These are phyloP conservation scores for Enteromius viviparus DNA, from an alignment of 2,797 vertebrate genomes.

Conservation along the genomic window DNA sequence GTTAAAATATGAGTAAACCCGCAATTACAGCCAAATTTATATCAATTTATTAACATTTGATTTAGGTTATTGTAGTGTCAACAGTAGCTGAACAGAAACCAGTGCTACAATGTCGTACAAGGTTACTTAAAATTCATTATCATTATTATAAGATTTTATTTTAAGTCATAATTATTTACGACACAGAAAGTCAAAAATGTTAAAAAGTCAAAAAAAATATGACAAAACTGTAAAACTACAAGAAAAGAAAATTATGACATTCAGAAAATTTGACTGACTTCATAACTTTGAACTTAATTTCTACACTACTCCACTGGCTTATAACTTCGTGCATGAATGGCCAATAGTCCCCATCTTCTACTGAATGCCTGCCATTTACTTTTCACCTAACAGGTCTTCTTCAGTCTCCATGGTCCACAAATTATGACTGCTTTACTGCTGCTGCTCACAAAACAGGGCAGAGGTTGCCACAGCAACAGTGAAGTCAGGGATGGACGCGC, in stretches of 20 bases:
- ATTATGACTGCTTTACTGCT: conserved; percentile 49
- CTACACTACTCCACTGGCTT: background rate
- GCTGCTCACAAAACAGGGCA: conserved; percentile 72
- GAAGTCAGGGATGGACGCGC: conserved; percentile 39
- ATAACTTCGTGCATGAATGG: background rate
- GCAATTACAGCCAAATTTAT: background rate
- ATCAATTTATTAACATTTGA: background rate
- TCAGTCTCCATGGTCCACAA: background rate
- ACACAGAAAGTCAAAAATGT: background rate
- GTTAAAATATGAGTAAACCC: background rate
- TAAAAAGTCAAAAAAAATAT: no score
- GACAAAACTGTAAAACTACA: background rate
- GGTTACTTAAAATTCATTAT: background rate
- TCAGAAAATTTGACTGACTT: background rate
- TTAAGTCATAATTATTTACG: background rate
- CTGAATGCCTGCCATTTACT: conserved; percentile 1
- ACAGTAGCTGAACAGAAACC: background rate
- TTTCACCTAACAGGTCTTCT: background rate
- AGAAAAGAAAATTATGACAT: background rate
- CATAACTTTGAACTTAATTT: background rate
- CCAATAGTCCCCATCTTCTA: background rate
- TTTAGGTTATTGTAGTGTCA: background rate
- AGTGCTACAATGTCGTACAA: background rate
- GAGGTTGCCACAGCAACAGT: conserved; percentile 77
- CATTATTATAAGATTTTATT: background rate